Percentiles rank a stretch among this genome's conserved stretches.
These are phyloP conservation scores for Alectura lathami DNA, from an alignment of 2,113 vertebrate genomes.

Conservation along the genomic window DNA sequence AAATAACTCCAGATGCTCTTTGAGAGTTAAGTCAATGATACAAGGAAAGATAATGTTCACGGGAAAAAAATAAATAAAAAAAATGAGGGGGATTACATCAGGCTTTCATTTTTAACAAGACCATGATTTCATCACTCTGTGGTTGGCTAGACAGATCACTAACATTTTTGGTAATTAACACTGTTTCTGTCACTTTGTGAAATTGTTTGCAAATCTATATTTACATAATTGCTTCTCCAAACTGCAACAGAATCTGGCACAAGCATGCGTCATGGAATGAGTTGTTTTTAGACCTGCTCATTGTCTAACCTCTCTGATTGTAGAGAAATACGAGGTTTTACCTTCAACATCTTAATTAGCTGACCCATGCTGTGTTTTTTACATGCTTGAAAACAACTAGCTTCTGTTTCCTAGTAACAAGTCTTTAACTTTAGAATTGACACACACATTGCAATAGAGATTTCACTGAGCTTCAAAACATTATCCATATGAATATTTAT, in stretches of 20 bases:
- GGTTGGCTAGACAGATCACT: constrained; percentile 27
- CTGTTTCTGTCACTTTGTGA: constrained; percentile 51
- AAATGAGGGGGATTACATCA: not conserved
- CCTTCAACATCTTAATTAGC: constrained; percentile 36
- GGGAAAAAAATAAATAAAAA: not conserved
- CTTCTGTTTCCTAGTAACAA: constrained; percentile 3
- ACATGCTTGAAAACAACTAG: not conserved
- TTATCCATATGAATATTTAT: not conserved
- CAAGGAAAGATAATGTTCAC: not conserved
- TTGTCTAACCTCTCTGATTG: constrained; percentile 24
- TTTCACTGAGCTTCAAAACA: not conserved
- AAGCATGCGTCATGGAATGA: not conserved
- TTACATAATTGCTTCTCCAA: constrained; percentile 64
- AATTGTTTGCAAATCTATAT: constrained; percentile 64
- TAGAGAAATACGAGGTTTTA: not conserved
- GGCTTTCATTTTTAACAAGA: constrained; percentile 44
- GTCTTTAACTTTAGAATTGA: not conserved
- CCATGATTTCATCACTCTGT: constrained; percentile 47
- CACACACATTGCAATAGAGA: not conserved
- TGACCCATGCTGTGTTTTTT: not conserved
- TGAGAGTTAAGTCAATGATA: not conserved
- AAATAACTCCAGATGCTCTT: not conserved
- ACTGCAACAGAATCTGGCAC: constrained; percentile 41
- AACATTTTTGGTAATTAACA: constrained; percentile 52
- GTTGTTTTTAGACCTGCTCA: not conserved